phyloP scores from a whole-genome alignment of 2,113 vertebrate species.

The Romanogobio albipinnatus region DNA sequence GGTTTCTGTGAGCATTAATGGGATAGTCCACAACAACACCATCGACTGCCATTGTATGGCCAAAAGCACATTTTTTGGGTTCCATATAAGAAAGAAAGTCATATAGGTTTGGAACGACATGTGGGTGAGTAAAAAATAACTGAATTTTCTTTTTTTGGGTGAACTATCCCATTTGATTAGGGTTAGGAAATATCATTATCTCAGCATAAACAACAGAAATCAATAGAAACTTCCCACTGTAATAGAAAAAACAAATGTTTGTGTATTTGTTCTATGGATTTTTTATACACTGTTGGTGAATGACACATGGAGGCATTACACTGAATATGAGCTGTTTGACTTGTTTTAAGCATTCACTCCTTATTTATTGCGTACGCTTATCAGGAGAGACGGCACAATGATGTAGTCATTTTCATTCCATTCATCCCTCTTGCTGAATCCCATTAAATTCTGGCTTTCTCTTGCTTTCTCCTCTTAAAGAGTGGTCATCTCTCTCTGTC shows the following conservation, averaged over 20 bases:
- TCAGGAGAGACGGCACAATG: slow-evolving; percentile 38
- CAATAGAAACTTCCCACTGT: background rate
- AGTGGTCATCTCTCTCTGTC: slow-evolving; percentile 35
- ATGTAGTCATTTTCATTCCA: slow-evolving; percentile 41
- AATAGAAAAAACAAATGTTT: slow-evolving; percentile 3
- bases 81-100: background rate
- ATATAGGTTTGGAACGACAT: background rate
- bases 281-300: slow-evolving; percentile 3
- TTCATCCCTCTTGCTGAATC: slow-evolving; percentile 23
- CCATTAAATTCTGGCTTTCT: slow-evolving; percentile 33
- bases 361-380: slow-evolving; percentile 44
- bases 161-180: background rate
- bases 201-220: background rate
- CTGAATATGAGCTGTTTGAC: slow-evolving; percentile 9
- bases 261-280: background rate
- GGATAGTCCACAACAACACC: background rate
- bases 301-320: slow-evolving; percentile 3
- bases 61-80: background rate
- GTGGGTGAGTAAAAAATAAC: background rate
- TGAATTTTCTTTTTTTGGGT: background rate
- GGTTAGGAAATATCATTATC: background rate
- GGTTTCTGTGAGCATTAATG: background rate
- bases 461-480: slow-evolving; percentile 2
- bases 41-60: background rate
- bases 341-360: slow-evolving; percentile 19